Evolutionary conservation across 1,140 invertebrate species (phyloP).

Genomic region (Metaphire vulgaris): DNA sequence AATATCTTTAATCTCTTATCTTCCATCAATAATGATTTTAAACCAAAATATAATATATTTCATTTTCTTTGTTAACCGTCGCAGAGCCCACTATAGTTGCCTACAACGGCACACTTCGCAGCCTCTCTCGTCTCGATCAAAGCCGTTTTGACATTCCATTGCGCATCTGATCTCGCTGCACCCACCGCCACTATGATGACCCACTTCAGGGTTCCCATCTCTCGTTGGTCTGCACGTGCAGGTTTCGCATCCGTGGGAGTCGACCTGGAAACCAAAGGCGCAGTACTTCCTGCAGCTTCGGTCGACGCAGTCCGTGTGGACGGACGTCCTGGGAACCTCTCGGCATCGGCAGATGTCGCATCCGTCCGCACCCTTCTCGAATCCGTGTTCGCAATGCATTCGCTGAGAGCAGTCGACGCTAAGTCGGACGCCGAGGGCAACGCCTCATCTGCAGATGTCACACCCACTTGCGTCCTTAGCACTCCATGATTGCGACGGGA

Average conservation of each 20-base stretch:
- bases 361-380: slow-evolving; percentile 14
- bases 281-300: not conserved
- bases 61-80: no score
- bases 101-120: slow-evolving; percentile 13
- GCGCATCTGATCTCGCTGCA: not conserved
- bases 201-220: no score
- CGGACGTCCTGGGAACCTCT: not conserved
- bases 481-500: not conserved
- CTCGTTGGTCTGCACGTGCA: slow-evolving; percentile 5
- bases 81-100: not conserved
- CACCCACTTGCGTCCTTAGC: not conserved
- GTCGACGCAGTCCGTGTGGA: not conserved
- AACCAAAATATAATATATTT: no score
- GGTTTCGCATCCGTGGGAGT: slow-evolving; percentile 16
- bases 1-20: no score
- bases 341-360: slow-evolving; percentile 23
- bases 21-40: no score
- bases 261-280: slow-evolving; percentile 5
- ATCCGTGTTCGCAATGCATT: slow-evolving; percentile 19
- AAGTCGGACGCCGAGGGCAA: not conserved
- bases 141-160: slow-evolving; percentile 12
- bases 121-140: slow-evolving; percentile 18
- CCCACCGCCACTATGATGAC: not conserved
- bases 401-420: not conserved
- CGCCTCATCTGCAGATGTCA: not conserved